phyloP scores from a whole-genome alignment of 2,888 invertebrate genomes.

The Ichneumoninae sp. region DNA sequence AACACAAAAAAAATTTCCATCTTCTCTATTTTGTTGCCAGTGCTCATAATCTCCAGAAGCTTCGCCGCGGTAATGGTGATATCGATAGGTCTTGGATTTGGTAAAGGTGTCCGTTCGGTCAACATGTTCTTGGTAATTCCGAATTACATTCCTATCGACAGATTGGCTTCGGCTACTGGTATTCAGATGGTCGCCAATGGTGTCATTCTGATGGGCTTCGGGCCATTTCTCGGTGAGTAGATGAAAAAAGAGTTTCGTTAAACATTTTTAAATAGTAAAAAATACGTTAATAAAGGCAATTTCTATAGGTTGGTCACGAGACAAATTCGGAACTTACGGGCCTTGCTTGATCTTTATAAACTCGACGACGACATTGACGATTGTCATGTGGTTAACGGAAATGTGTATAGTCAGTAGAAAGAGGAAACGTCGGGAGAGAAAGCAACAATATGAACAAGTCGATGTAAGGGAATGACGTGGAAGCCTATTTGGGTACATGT shows the following conservation, averaged over 20 bases:
- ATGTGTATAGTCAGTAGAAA: slow-evolving; percentile 68
- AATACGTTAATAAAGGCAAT: not conserved
- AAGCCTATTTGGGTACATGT: slow-evolving; percentile 22
- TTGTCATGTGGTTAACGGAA: slow-evolving; percentile 87
- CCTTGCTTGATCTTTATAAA: slow-evolving; percentile 88
- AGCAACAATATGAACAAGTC: slow-evolving; percentile 43
- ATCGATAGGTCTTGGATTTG: slow-evolving; percentile 87
- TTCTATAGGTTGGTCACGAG: slow-evolving; percentile 86
- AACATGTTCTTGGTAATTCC: slow-evolving; percentile 90
- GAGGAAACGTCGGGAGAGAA: slow-evolving; percentile 45
- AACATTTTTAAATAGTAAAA: not conserved
- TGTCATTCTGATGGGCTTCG: slow-evolving; percentile 86
- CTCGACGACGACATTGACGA: slow-evolving; percentile 86
- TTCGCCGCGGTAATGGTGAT: slow-evolving; percentile 84
- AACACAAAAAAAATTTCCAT: not conserved
- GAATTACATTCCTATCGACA: slow-evolving; percentile 88
- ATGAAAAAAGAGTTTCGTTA: slow-evolving; percentile 13
- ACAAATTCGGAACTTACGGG: slow-evolving; percentile 87
- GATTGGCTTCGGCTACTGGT: slow-evolving; percentile 88
- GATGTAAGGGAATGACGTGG: slow-evolving; percentile 50
- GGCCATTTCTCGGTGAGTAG: slow-evolving; percentile 87
- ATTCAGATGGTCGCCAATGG: slow-evolving; percentile 90
- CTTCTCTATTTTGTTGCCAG: slow-evolving; percentile 73
- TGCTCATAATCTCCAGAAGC: slow-evolving; percentile 80
- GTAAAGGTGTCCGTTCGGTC: slow-evolving; percentile 89